Conservation (phyloP, 1,140 invertebrate species). For the Bombus breviceps region DNA sequence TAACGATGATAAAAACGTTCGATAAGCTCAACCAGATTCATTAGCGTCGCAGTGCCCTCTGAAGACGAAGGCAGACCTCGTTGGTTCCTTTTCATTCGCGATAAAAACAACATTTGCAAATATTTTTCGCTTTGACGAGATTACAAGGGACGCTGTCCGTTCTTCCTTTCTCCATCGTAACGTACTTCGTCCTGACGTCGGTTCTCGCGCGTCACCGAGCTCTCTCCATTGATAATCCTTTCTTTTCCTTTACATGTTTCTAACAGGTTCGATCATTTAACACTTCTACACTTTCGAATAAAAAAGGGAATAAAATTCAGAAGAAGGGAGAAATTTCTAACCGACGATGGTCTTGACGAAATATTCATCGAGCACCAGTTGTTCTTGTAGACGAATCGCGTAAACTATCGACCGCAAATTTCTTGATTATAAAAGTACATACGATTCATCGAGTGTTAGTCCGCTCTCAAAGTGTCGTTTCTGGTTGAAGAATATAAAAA, state of each 20-base stretch:
- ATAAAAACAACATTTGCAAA: conserved; percentile 8
- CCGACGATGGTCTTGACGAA: neutral
- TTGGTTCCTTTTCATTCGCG: conserved; percentile 4
- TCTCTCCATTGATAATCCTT: neutral
- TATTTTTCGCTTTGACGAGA: conserved; percentile 1
- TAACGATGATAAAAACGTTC: neutral
- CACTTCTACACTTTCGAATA: neutral
- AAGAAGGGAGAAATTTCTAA: no score
- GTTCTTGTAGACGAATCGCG: conserved; percentile 2
- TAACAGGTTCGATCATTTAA: neutral
- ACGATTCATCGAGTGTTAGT: neutral
- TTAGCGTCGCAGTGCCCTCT: neutral
- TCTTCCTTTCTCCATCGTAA: neutral
- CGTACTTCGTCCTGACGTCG: no score
- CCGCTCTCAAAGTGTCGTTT: neutral
- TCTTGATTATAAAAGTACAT: neutral
- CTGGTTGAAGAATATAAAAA: neutral
- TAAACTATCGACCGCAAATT: neutral
- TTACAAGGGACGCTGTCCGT: neutral
- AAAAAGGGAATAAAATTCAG: neutral
- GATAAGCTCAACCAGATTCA: neutral
- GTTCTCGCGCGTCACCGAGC: neutral
- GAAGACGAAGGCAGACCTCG: neutral
- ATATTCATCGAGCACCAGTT: neutral
- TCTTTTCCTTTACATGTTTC: neutral